phyloP scores from a whole-genome alignment of 2,113 vertebrate genomes.

The Equus przewalskii region DNA sequence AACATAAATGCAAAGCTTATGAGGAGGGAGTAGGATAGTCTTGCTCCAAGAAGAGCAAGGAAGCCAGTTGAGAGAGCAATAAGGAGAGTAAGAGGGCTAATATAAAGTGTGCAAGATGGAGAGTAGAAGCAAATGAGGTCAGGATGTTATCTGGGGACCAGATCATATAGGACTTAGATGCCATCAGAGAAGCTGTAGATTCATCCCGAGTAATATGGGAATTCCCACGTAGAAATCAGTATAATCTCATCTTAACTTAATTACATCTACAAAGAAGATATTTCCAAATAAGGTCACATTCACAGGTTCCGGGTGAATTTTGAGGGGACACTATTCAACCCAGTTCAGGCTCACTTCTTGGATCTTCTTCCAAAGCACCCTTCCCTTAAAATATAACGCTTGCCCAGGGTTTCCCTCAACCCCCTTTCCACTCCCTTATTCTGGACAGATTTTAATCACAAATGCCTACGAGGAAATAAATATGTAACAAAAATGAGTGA shows the following conservation, averaged over 20 bases:
- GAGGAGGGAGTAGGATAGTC: no score
- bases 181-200: neutral
- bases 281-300: neutral
- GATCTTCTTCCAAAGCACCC: neutral
- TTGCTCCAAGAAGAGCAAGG: neutral
- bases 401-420: neutral
- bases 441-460: neutral
- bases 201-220: neutral
- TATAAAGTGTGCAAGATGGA: neutral
- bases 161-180: neutral
- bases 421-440: neutral
- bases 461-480: neutral
- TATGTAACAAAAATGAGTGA: neutral
- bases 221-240: neutral
- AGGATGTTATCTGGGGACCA: neutral
- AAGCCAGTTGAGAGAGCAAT: neutral
- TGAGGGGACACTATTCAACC: neutral
- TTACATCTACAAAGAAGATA: neutral
- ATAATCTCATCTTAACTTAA: neutral
- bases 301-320: neutral
- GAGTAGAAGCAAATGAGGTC: neutral
- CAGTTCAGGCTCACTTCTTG: neutral
- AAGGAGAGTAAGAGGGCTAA: neutral
- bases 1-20: neutral
- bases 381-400: neutral